These are phyloP conservation scores for Chunga burmeisteri DNA, from an alignment of 2,113 vertebrate species.

Conservation along the genomic window DNA sequence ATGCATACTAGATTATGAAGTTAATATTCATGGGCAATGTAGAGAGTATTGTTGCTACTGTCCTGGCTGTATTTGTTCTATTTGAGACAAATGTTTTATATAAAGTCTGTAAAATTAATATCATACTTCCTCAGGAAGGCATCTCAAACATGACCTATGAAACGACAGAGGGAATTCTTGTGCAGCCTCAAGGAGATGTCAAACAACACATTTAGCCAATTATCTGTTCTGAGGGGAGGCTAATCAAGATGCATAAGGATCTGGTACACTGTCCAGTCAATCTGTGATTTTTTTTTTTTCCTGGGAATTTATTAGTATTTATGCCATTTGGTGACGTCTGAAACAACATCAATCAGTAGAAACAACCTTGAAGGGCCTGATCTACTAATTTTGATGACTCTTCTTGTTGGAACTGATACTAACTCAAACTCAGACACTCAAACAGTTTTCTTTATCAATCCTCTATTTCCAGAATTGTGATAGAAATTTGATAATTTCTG, in stretches of 20 bases:
- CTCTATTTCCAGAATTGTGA: background rate
- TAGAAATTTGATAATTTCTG: background rate
- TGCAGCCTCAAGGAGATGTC: background rate
- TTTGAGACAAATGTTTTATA: background rate
- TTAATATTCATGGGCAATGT: background rate
- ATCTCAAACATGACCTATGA: background rate
- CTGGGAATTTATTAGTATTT: background rate
- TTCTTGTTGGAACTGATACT: background rate
- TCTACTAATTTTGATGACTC: background rate
- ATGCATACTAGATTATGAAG: background rate
- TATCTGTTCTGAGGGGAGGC: background rate
- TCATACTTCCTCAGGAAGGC: background rate
- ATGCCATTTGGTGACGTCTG: background rate
- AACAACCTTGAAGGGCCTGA: background rate
- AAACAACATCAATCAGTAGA: background rate
- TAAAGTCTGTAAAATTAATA: background rate
- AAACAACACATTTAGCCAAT: background rate
- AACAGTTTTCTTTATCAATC: background rate
- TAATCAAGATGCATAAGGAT: background rate
- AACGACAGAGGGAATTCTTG: background rate
- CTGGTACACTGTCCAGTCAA: background rate
- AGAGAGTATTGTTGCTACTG: background rate
- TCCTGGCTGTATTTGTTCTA: background rate
- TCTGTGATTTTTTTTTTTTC: background rate
- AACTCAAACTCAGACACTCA: background rate